A percentile compares a stretch with the other conserved stretches of the same genome.
Evolutionary conservation across 1,140 invertebrate species (phyloP).

Genomic region (Notospermus geniculatus): DNA sequence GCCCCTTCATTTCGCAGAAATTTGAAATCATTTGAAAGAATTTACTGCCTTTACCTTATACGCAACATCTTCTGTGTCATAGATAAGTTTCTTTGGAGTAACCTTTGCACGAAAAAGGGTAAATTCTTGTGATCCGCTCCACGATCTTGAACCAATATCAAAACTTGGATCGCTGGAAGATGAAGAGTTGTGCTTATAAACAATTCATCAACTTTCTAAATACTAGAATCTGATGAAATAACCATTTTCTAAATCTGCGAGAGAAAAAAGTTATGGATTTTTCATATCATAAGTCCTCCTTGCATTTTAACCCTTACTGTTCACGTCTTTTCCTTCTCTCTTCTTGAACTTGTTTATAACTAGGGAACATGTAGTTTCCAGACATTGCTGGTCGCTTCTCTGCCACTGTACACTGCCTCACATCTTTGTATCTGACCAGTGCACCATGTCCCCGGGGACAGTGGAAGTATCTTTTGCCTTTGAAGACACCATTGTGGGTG

Average conservation of each 20-base stretch:
- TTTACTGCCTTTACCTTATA: conserved; percentile 21
- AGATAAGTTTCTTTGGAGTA: conserved; percentile 12
- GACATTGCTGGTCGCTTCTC: conserved; percentile 30
- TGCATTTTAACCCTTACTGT: conserved; percentile 31
- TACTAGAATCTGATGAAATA: not conserved
- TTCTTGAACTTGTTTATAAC: conserved; percentile 42
- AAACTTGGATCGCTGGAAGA: conserved; percentile 8
- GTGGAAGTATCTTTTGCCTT: conserved; percentile 50
- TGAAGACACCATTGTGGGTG: conserved; percentile 45
- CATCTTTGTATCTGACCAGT: conserved; percentile 42
- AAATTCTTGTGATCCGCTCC: conserved; percentile 11
- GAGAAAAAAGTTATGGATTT: not conserved
- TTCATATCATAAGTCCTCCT: not conserved
- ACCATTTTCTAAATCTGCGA: not conserved
- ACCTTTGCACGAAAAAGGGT: not conserved
- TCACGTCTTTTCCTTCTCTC: conserved; percentile 37
- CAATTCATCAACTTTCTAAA: not conserved
- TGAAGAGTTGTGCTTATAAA: conserved; percentile 2
- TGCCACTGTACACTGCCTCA: conserved; percentile 28
- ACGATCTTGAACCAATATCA: conserved; percentile 7
- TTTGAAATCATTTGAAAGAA: not conserved
- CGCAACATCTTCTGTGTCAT: conserved; percentile 34
- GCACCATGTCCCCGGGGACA: conserved; percentile 48
- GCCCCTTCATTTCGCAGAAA: not conserved
- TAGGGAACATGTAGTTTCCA: conserved; percentile 50